Conservation (phyloP, 2,888 invertebrate species). For the Rotaria macrura region DNA sequence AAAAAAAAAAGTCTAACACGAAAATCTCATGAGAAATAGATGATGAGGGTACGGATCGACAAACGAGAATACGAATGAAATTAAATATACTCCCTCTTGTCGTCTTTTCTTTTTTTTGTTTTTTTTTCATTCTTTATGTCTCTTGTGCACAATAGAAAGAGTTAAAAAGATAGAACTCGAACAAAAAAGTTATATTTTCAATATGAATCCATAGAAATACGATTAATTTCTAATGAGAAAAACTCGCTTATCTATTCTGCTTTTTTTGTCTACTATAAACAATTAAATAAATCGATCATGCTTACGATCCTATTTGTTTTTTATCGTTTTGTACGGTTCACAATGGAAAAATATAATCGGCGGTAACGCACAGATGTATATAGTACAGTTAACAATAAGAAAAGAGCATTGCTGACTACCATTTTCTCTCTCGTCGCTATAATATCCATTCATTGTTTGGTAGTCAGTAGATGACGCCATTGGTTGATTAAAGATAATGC, state of each 20-base stretch:
- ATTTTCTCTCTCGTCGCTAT: background rate
- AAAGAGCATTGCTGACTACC: background rate
- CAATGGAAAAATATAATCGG: background rate
- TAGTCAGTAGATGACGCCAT: background rate
- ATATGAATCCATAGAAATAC: background rate
- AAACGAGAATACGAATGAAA: conserved; percentile 5
- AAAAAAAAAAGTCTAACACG: background rate
- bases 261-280: background rate
- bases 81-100: conserved; percentile 7
- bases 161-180: background rate
- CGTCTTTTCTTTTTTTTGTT: background rate
- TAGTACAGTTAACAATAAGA: background rate
- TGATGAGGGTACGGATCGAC: conserved; percentile 5
- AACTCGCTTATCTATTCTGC: background rate
- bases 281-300: background rate
- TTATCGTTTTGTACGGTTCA: background rate
- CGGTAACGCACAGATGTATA: background rate
- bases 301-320: background rate
- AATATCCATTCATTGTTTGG: background rate
- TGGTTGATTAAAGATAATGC: background rate
- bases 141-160: background rate
- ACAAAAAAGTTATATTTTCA: background rate
- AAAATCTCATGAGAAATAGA: background rate
- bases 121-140: background rate
- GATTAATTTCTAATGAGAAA: background rate